Evolutionary conservation across 2,888 invertebrate species (phyloP), one percentile per base, ranked within the genome.

Genomic region (Spialia ferax): DNA sequence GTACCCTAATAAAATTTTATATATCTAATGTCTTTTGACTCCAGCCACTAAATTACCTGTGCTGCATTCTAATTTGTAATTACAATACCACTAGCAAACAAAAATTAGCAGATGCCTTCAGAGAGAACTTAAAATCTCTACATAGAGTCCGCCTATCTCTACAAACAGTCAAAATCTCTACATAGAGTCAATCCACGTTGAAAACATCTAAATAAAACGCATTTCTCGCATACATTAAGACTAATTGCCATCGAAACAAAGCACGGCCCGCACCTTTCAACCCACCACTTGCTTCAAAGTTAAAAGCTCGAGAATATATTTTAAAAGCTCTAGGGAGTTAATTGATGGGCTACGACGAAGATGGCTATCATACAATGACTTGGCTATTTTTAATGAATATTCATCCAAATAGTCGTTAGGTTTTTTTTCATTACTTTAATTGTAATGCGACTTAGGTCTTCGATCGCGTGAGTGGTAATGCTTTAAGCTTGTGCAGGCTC

Each of bases 321-420:
- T 81, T 82, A 83, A 86, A 85, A 84, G 79, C 82, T 78, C 45
- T 18, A 45, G 71, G 72, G 67, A 71, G 76, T 87, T 89, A 89
- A 89, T 88, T 87, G 87, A 82, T 79, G 83, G 78, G 74, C 80
- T 69, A 69, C 77, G 81, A 79, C 77, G 72, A 55, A 80, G 86
- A 87, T 86, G 86, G 77, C 75, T 78, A 85, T 85, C 85, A 72
- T 66, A 66, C 72, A 80, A 88, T 92, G 91, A 92, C 88, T 91
- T 78, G 75, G 84, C 88, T 80, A 82, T 89, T 88, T 85, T 83
- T 81, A 82, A 86, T 88, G 83, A 87, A 88, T 87, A 86, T 86
- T 83, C 85, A 83, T 77, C 71, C 73, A 67, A 71, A 61, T 61
- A 61, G 67, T 62, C 67, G 66, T 66, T 66, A 60, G 54, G 60